These are phyloP conservation scores for Calidris pugnax DNA, from an alignment of 2,113 vertebrate species.

Conservation along the genomic window DNA sequence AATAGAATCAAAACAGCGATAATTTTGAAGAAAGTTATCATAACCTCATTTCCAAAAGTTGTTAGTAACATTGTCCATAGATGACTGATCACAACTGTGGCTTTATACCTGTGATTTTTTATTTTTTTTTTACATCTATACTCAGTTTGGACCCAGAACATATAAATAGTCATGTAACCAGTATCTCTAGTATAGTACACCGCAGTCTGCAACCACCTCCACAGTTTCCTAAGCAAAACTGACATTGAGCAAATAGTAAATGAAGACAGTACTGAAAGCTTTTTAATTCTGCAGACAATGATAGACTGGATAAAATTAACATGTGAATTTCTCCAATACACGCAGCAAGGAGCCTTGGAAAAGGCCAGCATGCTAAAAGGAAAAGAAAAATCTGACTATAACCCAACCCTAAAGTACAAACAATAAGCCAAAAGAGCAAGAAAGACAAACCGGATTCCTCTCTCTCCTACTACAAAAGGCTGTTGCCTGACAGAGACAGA, in stretches of 20 bases:
- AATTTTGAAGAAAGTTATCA: not conserved
- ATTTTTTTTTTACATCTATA: not conserved
- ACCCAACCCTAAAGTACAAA: not conserved
- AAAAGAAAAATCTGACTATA: not conserved
- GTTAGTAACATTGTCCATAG: not conserved
- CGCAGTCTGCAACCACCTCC: not conserved
- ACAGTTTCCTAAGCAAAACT: not conserved
- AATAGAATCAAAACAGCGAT: not conserved
- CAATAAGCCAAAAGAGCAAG: not conserved
- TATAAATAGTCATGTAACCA: not conserved
- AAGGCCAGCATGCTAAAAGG: not conserved
- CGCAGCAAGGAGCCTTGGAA: not conserved
- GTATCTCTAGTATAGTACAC: not conserved
- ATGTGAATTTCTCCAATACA: not conserved
- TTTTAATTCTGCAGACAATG: not conserved
- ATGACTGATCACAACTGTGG: not conserved
- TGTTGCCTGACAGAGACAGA: not conserved
- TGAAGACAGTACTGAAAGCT: not conserved
- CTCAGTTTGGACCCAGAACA: not conserved
- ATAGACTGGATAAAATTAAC: not conserved
- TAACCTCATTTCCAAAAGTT: not conserved
- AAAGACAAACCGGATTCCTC: not conserved
- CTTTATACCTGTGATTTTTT: not conserved
- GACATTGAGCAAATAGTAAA: not conserved
- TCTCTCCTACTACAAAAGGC: not conserved